These are phyloP conservation scores for Eumeta japonica DNA, from an alignment of 1,140 invertebrate genomes.

Conservation along the genomic window DNA sequence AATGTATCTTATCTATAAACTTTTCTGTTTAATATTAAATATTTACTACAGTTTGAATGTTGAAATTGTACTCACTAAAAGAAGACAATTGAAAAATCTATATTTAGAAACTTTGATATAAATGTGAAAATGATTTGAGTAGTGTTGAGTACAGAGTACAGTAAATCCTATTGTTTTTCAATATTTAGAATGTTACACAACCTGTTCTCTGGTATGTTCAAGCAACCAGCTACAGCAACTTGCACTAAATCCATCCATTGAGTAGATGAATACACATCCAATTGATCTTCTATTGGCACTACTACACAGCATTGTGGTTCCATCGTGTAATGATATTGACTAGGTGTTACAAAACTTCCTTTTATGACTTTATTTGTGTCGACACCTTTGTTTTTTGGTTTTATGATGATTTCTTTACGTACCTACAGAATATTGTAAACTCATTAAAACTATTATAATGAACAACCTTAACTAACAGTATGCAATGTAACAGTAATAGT, in stretches of 20 bases:
- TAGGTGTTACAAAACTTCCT: slow-evolving; percentile 48
- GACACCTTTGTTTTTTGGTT: slow-evolving; percentile 26
- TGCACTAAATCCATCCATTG: slow-evolving; percentile 73
- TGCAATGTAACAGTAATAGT: too few relatives aligned
- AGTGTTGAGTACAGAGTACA: too few relatives aligned
- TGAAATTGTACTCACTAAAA: too few relatives aligned
- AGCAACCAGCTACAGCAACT: slow-evolving; percentile 57
- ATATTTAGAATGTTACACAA: too few relatives aligned
- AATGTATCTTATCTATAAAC: too few relatives aligned
- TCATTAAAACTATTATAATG: too few relatives aligned
- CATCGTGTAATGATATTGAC: slow-evolving; percentile 68
- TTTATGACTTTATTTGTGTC: slow-evolving; percentile 52
- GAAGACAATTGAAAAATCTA: neutral
- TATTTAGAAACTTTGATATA: too few relatives aligned
- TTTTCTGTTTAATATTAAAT: too few relatives aligned
- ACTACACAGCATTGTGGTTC: slow-evolving; percentile 65
- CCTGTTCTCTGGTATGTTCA: slow-evolving; percentile 50
- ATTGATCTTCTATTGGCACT: slow-evolving; percentile 60
- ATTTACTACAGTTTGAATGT: too few relatives aligned
- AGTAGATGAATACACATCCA: slow-evolving; percentile 59
- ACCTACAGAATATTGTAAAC: slow-evolving; percentile 22
- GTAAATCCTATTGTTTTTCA: too few relatives aligned
- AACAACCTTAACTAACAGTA: too few relatives aligned
- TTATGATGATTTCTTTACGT: slow-evolving; percentile 20
- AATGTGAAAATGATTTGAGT: too few relatives aligned